A percentile compares a stretch with the other conserved stretches of the same genome.
Evolutionary conservation across 2,888 invertebrate species (phyloP).

Genomic region (Epinotia bilunana): DNA sequence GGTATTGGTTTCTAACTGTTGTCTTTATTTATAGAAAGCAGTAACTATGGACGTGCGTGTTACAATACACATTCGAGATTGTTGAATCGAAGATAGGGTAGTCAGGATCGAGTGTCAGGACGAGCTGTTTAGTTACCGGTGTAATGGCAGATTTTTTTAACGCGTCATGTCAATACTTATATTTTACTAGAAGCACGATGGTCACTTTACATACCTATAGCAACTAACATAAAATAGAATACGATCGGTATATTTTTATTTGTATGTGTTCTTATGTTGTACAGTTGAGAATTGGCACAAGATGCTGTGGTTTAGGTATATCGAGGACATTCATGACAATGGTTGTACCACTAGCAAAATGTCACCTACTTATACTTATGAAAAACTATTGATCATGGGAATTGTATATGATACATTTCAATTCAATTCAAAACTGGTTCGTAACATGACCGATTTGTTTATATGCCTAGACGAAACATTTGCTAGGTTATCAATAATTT

Average conservation of each 20-base stretch:
- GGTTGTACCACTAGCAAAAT: too few species aligned
- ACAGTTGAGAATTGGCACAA: too few species aligned
- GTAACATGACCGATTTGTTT: not conserved
- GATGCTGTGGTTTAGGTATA: too few species aligned
- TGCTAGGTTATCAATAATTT: constrained; percentile 3
- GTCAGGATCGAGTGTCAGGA: not conserved
- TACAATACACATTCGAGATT: constrained; percentile 14
- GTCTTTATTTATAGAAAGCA: constrained; percentile 31
- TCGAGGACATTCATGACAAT: too few species aligned
- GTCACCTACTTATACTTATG: too few species aligned
- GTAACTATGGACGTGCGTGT: constrained; percentile 17
- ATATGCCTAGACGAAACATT: not conserved
- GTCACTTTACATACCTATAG: too few species aligned
- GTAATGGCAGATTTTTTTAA: not conserved
- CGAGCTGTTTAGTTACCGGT: not conserved
- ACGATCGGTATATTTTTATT: too few species aligned
- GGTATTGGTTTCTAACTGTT: constrained; percentile 35
- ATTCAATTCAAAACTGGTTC: not conserved
- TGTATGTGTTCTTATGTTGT: too few species aligned
- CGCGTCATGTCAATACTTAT: not conserved
- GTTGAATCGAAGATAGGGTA: constrained; percentile 3
- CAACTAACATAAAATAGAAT: not conserved
- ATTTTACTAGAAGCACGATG: not conserved
- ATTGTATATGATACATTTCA: too few species aligned
- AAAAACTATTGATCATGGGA: too few species aligned